Evolutionary conservation across 2,113 vertebrate genomes (phyloP), one percentile per base, ranked within the genome.

Genomic region (Anseranas semipalmata): DNA sequence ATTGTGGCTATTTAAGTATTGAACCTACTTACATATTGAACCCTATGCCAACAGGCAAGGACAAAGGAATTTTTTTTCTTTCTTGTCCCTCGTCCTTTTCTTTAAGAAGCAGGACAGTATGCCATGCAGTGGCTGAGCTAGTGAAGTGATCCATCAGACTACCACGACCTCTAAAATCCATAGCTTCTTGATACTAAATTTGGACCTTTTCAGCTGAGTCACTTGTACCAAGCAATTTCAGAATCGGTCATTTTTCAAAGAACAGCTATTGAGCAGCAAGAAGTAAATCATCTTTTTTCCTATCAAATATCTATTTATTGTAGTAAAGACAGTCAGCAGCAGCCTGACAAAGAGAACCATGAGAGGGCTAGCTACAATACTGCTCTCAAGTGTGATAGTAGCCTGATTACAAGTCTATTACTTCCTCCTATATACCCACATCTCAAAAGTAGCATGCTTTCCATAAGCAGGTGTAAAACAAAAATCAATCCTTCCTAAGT

Each of bases 361-460:
- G 8, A 37, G 24, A 53, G 2, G 22, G 6, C 8, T n/a, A 28
- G 28, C 28, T 77, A n/a, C 15, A n/a, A 2, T 18, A 41, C 11
- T 37, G 22, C 22, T 5, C 33, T 35, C 43, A 58, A 75, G 14
- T 21, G 27, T 24, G 17, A 12, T 37, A 12, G 30, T 12, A 62
- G 27, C 7, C 6, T 33, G n/a, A 15, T 27, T 33, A 32, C 7
- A 70, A 35, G 5, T 30, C 35, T 56, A 1, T 45, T 52, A 22
- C 33, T 76, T 56, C 1, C 0, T 50, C 10, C 9, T 32, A 3
- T 18, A 17, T 27, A 17, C 11, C 9, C 24, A 21, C 2, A 9
- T 77, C 37, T 41, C 37, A 37, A 60, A 89, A 87, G 17, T 0
- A 52, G 7, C 4, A 28, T 33, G 5, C 37, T 77, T 74, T 71